Conservation (phyloP, 2,113 vertebrate species). For the Pachyramphus minor region DNA sequence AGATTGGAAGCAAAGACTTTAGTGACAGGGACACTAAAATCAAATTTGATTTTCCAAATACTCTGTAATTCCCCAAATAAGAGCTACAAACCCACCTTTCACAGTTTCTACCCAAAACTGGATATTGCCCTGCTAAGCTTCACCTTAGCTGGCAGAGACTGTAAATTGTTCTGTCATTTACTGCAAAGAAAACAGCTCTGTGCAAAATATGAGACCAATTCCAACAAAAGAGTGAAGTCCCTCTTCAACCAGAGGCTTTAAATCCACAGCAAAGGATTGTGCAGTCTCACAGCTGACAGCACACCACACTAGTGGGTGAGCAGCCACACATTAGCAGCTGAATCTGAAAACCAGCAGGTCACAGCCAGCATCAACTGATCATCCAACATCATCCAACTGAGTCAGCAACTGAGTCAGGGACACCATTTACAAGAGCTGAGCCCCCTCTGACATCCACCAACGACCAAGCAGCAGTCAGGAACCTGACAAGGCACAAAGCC, state of each 20-base stretch:
- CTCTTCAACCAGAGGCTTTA: background rate
- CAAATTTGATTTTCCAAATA: background rate
- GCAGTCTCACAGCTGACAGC: background rate
- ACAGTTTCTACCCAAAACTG: background rate
- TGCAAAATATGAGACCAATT: background rate
- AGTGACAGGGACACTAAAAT: background rate
- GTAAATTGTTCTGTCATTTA: background rate
- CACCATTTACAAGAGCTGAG: background rate
- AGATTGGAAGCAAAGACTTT: background rate
- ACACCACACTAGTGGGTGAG: background rate
- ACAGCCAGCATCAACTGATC: background rate
- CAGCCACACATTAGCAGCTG: background rate
- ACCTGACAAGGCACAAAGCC: background rate
- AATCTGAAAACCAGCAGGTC: background rate
- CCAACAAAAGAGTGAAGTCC: background rate
- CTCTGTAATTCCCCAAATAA: background rate
- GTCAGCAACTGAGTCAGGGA: background rate
- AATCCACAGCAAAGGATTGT: background rate
- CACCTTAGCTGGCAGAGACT: background rate
- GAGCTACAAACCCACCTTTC: background rate
- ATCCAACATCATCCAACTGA: background rate
- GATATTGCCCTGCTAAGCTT: background rate
- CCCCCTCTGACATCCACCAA: background rate
- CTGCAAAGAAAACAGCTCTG: background rate
- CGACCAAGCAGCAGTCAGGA: background rate